Evolutionary conservation across 2,797 vertebrate species (phyloP).

Genomic region (Falco biarmicus): DNA sequence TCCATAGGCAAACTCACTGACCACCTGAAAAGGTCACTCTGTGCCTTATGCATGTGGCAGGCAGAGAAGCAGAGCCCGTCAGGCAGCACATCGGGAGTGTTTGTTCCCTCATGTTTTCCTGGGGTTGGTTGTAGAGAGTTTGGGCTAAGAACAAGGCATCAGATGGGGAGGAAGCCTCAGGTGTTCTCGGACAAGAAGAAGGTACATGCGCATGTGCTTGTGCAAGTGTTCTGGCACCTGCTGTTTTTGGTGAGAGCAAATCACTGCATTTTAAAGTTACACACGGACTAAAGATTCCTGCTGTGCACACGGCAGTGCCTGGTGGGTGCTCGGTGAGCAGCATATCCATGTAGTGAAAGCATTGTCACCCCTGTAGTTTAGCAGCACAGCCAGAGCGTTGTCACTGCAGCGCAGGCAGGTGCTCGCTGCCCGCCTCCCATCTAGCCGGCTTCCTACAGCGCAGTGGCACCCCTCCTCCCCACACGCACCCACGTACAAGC

Average conservation of each 20-base stretch:
- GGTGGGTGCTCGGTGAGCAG: background rate
- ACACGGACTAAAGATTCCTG: rapidly evolving
- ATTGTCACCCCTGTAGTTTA: background rate
- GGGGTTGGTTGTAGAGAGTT: background rate
- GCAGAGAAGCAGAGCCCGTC: background rate
- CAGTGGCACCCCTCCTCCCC: background rate
- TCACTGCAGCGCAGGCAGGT: background rate
- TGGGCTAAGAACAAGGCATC: background rate
- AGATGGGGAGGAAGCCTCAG: background rate
- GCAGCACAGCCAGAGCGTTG: background rate
- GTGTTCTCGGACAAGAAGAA: background rate
- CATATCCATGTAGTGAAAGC: background rate
- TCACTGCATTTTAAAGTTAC: background rate
- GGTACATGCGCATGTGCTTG: rapidly evolving
- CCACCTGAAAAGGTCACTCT: background rate
- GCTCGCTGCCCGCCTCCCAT: background rate
- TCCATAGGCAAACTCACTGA: background rate
- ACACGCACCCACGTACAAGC: rapidly evolving
- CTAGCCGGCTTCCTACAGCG: background rate
- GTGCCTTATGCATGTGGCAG: background rate
- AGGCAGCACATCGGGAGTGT: background rate
- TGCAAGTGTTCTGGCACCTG: background rate
- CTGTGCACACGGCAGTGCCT: rapidly evolving
- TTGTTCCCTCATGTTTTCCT: background rate
- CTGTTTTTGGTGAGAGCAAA: background rate